Evolutionary conservation across 2,797 vertebrate genomes (phyloP).

Genomic region (Bovichtus diacanthus): DNA sequence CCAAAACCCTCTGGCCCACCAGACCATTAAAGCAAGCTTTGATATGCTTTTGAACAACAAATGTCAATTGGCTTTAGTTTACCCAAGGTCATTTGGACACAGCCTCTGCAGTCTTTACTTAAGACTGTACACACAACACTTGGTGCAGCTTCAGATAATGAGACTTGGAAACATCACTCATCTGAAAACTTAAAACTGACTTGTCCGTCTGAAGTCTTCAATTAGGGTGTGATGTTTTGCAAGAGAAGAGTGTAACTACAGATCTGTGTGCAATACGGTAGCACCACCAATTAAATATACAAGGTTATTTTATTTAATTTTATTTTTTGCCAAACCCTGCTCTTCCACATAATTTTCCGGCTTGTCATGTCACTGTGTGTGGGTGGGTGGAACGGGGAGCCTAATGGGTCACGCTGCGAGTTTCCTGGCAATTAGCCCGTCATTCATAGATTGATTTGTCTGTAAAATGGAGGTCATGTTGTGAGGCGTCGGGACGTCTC

Average conservation of each 20-base stretch:
- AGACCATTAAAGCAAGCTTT: conserved; percentile 33
- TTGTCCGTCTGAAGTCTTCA: conserved; percentile 28
- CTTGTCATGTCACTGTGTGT: conserved; percentile 54
- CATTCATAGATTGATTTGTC: conserved; percentile 76
- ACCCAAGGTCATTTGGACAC: conserved; percentile 20
- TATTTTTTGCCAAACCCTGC: conserved; percentile 23
- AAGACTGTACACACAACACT: conserved; percentile 16
- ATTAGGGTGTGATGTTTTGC: conserved; percentile 25
- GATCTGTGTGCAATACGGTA: not conserved
- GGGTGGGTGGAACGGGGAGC: conserved; percentile 39
- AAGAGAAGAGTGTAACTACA: conserved; percentile 11
- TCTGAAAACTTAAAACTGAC: conserved; percentile 29
- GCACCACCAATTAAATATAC: conserved; percentile 43
- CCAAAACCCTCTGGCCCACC: not conserved
- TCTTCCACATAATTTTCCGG: conserved; percentile 26
- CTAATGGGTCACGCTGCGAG: conserved; percentile 72
- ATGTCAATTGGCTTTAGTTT: conserved; percentile 26
- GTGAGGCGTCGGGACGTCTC: conserved; percentile 56
- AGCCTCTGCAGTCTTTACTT: conserved; percentile 18
- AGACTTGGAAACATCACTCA: conserved; percentile 46
- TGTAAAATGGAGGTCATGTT: conserved; percentile 72
- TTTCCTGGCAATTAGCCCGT: conserved; percentile 76
- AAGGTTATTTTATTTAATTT: conserved; percentile 24
- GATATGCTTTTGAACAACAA: conserved; percentile 48
- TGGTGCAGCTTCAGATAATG: conserved; percentile 41